Base-by-base conservation (phyloP, 2,113 vertebrate species). In the Hemicordylus capensis region DNA sequence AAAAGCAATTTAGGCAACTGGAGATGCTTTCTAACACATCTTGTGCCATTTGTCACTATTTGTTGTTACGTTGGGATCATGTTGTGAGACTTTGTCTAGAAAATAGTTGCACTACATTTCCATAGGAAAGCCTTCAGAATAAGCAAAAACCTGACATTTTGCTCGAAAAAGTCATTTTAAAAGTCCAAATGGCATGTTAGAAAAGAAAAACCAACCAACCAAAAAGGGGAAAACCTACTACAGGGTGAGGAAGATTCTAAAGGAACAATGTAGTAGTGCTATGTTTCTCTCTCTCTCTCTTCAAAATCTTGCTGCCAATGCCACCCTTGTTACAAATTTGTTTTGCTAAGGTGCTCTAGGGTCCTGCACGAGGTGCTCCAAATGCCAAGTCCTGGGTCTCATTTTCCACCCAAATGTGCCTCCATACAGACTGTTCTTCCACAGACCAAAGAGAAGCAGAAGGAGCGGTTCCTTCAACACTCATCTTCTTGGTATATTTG, bases 401-500 rank as follows among this genome's bases (percentile, higher is more conserved):
- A 59, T 81, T 87, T 84, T 80, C 75, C 91, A 88, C 87, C 46
- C 61, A 81, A 82, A 76, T 7, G 42, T 46, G 0, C 37, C 86
- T 90, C 66, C 66, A 17, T 9, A 90, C 76, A 34, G 84, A 86
- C 70, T 72, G 84, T 74, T 82, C 83, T 89, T 76, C 39, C 79
- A 42, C 0, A n/a, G 83, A 84, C 87, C 89, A 28, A 56, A 39
- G 88, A 66, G 89, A 87, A 87, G 86, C 0, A 6, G 61, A 69
- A 85, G 80, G 76, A 51, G 66, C 76, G 82, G 76, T 63, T 56
- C 74, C 92, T 93, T 98, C 96, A 99, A 93, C 98, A 99, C 70
- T 99, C 98, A 24, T 99, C 98, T 92, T 99, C 99, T 85, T 99
- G 98, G 94, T 98, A 99, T 89, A 97, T 97, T 90, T 98, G 98